Evolutionary conservation across 2,888 invertebrate species (phyloP).

Genomic region (Drosophila hamatofila): DNA sequence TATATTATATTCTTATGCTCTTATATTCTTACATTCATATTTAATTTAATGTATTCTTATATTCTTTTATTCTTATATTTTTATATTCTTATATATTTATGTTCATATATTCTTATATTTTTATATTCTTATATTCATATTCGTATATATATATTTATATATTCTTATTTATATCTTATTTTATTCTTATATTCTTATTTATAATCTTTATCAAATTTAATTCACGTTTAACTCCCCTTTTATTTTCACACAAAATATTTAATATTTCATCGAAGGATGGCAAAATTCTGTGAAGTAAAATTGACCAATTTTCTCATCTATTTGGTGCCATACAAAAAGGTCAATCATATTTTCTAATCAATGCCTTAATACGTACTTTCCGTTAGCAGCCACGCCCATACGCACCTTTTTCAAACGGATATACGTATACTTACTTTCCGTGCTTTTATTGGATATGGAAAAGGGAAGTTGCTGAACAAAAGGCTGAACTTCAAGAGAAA

Average conservation of each 20-base stretch:
- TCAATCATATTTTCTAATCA: constrained; percentile 44
- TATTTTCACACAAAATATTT: not conserved
- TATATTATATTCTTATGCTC: too few relatives aligned
- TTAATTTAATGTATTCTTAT: too few relatives aligned
- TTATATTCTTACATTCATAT: too few relatives aligned
- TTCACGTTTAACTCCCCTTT: not conserved
- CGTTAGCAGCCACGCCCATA: constrained; percentile 5
- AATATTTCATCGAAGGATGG: not conserved
- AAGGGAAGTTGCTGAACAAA: constrained; percentile 1
- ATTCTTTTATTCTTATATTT: not conserved
- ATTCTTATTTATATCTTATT: not conserved
- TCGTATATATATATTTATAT: not conserved
- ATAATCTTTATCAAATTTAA: not conserved
- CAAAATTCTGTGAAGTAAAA: constrained; percentile 13
- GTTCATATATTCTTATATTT: not conserved
- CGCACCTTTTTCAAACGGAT: constrained; percentile 35
- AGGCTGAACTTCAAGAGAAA: constrained; percentile 19
- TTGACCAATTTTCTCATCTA: constrained; percentile 2
- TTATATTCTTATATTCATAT: not conserved
- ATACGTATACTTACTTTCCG: constrained; percentile 44
- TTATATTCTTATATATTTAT: not conserved
- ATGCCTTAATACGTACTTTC: constrained; percentile 14
- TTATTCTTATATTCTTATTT: not conserved
- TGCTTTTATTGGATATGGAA: constrained; percentile 15
- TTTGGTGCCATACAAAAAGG: not conserved